phyloP scores from a whole-genome alignment of 2,888 invertebrate species.

The Gymnosoma rotundatum region DNA sequence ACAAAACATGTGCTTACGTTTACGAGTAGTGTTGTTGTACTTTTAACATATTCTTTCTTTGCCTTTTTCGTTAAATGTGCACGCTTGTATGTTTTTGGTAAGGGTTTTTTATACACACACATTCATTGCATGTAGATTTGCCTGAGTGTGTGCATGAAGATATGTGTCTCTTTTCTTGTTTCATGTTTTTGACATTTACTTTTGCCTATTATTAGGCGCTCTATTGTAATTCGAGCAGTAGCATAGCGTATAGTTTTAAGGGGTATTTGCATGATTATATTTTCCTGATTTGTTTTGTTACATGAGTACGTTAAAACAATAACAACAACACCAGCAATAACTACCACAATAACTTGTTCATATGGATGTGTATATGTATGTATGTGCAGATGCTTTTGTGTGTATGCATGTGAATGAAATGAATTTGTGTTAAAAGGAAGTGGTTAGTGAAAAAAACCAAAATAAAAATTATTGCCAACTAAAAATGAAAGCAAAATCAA shows the following conservation, averaged over 20 bases:
- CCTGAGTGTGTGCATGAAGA: not conserved
- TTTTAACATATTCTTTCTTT: slow-evolving; percentile 18
- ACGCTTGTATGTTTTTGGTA: slow-evolving; percentile 33
- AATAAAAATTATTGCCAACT: slow-evolving; percentile 7
- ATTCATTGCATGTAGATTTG: too few relatives aligned
- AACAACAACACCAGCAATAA: slow-evolving; percentile 5
- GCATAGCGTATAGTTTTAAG: slow-evolving; percentile 46
- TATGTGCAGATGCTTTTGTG: not conserved
- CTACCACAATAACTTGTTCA: not conserved
- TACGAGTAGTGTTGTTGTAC: slow-evolving; percentile 26
- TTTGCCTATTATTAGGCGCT: slow-evolving; percentile 64
- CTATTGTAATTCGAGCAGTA: slow-evolving; percentile 57
- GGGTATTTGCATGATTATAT: slow-evolving; percentile 57
- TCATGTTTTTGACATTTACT: slow-evolving; percentile 65
- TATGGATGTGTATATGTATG: not conserved
- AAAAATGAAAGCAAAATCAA: slow-evolving; percentile 3
- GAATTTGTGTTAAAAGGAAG: slow-evolving; percentile 63
- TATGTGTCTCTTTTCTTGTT: slow-evolving; percentile 12
- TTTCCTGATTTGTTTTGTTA: slow-evolving; percentile 66
- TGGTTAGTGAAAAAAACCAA: slow-evolving; percentile 1
- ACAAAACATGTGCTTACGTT: slow-evolving; percentile 67
- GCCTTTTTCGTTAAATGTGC: slow-evolving; percentile 10
- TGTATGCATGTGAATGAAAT: slow-evolving; percentile 58
- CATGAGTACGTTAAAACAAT: slow-evolving; percentile 36
- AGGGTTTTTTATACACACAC: too few relatives aligned